phyloP scores from a whole-genome alignment of 2,113 vertebrate species.

The Phrynocephalus versicolor region DNA sequence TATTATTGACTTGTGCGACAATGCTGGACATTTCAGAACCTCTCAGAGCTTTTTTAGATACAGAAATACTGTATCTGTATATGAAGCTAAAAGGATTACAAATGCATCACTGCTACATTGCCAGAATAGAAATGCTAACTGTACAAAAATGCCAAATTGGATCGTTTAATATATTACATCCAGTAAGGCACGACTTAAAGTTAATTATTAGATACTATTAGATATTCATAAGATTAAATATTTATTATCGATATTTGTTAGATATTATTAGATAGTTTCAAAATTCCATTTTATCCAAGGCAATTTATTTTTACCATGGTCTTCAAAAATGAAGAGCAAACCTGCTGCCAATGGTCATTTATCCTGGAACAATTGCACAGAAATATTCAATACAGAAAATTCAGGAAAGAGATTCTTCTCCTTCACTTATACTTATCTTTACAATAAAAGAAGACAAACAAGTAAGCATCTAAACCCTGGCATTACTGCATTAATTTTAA shows the following conservation, averaged over 20 bases:
- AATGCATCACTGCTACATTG: not conserved
- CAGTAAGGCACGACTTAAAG: not conserved
- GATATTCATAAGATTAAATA: too few species aligned
- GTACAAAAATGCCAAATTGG: not conserved
- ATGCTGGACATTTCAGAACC: slow-evolving; percentile 48
- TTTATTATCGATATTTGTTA: too few species aligned
- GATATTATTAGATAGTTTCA: not conserved
- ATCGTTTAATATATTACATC: not conserved
- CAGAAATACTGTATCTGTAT: not conserved
- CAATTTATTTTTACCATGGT: not conserved
- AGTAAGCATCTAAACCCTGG: not conserved
- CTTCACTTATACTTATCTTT: slow-evolving; percentile 23
- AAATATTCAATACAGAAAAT: not conserved
- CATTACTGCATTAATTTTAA: not conserved
- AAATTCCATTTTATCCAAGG: not conserved
- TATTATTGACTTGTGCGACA: slow-evolving; percentile 37
- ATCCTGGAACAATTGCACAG: not conserved
- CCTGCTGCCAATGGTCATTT: not conserved
- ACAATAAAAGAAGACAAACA: not conserved
- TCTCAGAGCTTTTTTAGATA: not conserved
- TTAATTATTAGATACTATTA: too few species aligned
- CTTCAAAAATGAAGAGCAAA: not conserved
- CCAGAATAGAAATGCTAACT: not conserved
- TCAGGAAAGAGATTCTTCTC: not conserved
- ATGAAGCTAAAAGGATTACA: not conserved